Conservation (phyloP, 2,797 vertebrate genomes). For the Crypturellus tataupa region DNA sequence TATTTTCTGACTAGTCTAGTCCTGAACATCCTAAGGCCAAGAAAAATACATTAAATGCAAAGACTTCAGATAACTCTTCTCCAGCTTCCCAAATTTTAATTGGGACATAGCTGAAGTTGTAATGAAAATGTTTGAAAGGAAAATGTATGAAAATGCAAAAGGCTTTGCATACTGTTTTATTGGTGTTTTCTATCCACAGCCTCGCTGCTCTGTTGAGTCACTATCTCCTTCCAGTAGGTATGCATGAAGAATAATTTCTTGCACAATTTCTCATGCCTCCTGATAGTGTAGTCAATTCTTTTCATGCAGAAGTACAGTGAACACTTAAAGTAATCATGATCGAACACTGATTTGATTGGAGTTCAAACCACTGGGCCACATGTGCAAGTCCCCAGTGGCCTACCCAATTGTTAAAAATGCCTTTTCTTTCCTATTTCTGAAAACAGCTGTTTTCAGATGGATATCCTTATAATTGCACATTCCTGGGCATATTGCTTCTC, state of each 20-base stretch:
- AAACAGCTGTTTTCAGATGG: conserved; percentile 29
- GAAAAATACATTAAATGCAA: not conserved
- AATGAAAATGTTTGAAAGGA: not conserved
- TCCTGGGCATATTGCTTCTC: conserved; percentile 22
- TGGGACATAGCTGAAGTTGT: not conserved
- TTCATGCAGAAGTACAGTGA: not conserved
- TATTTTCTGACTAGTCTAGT: not conserved
- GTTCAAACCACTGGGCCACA: conserved; percentile 18
- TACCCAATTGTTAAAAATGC: not conserved
- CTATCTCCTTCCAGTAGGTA: not conserved
- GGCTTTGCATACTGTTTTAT: not conserved
- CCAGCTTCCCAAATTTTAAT: not conserved
- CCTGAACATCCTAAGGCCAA: not conserved
- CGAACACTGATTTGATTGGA: not conserved
- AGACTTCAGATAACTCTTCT: not conserved
- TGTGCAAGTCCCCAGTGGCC: not conserved
- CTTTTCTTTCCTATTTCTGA: not conserved
- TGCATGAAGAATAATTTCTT: not conserved
- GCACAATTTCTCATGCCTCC: not conserved
- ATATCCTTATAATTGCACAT: conserved; percentile 35
- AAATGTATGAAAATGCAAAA: not conserved
- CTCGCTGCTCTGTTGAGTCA: not conserved
- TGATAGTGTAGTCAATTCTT: not conserved
- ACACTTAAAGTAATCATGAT: conserved; percentile 19
- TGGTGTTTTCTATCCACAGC: not conserved